Evolutionary conservation across 2,797 vertebrate species (phyloP).

Genomic region (Melanotaenia parkinsoni): DNA sequence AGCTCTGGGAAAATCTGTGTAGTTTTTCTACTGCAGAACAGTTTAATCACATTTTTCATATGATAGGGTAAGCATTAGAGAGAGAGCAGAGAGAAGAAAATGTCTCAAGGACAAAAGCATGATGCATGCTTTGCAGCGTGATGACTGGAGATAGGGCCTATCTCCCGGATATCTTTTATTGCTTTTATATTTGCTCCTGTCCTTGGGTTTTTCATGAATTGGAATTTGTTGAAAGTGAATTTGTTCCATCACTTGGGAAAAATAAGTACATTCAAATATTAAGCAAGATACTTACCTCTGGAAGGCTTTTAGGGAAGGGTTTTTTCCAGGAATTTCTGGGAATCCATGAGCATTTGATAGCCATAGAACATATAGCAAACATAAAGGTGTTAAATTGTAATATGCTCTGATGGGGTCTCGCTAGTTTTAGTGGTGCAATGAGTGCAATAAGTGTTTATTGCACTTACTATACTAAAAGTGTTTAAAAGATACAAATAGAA

Average conservation of each 20-base stretch:
- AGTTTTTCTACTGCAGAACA: constrained; percentile 66
- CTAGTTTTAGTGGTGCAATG: too few species aligned
- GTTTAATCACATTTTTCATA: constrained; percentile 84
- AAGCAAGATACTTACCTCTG: constrained; percentile 28
- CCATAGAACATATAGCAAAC: neutral
- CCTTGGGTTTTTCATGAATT: constrained; percentile 77
- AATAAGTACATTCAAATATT: constrained; percentile 61
- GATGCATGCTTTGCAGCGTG: constrained; percentile 77
- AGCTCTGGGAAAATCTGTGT: constrained; percentile 61
- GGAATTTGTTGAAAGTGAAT: constrained; percentile 77
- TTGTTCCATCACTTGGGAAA: constrained; percentile 41
- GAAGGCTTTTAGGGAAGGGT: constrained; percentile 29
- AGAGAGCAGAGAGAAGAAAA: constrained; percentile 58
- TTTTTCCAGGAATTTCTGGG: neutral
- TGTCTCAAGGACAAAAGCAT: constrained; percentile 84
- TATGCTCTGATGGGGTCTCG: too few species aligned
- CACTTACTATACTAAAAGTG: too few species aligned
- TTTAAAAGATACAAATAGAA: too few species aligned
- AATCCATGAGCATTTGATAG: neutral
- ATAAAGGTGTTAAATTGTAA: too few species aligned
- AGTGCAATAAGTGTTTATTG: too few species aligned
- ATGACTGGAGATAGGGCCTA: constrained; percentile 77
- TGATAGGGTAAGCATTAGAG: constrained; percentile 70
- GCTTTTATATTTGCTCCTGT: constrained; percentile 78
- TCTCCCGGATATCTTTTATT: constrained; percentile 81